phyloP scores from a whole-genome alignment of 2,888 invertebrate species.

The Orchesella flavescens region DNA sequence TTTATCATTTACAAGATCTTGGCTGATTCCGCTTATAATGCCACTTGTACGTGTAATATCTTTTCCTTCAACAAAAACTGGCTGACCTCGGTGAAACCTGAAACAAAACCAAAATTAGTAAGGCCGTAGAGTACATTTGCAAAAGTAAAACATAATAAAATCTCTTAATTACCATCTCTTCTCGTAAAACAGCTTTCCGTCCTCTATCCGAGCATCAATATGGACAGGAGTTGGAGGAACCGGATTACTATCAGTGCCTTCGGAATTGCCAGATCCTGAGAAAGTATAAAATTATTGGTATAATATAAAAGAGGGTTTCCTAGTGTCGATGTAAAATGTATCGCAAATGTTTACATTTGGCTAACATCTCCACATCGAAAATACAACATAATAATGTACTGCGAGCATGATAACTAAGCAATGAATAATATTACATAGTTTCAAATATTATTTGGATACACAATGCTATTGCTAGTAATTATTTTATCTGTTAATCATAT shows the following conservation, averaged over 20 bases:
- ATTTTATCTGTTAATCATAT: too few relatives aligned
- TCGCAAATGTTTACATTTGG: too few relatives aligned
- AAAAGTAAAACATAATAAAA: too few relatives aligned
- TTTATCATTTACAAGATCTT: slow-evolving; percentile 83
- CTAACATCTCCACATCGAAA: too few relatives aligned
- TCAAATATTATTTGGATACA: too few relatives aligned
- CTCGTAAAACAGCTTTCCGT: slow-evolving; percentile 94
- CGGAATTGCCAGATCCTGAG: slow-evolving; percentile 18
- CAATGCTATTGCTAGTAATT: too few relatives aligned
- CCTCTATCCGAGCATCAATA: slow-evolving; percentile 91
- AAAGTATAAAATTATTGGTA: background rate
- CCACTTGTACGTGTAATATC: slow-evolving; percentile 88
- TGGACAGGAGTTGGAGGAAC: slow-evolving; percentile 35
- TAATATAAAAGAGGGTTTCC: too few relatives aligned
- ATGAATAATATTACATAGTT: too few relatives aligned
- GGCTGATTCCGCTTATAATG: slow-evolving; percentile 91
- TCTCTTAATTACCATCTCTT: slow-evolving; percentile 91
- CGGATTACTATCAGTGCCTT: background rate
- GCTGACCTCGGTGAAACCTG: slow-evolving; percentile 92
- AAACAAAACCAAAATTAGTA: background rate
- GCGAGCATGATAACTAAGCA: too few relatives aligned
- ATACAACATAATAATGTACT: too few relatives aligned
- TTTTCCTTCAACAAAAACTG: slow-evolving; percentile 91
- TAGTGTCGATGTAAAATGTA: too few relatives aligned
- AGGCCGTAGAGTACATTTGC: too few relatives aligned